Evolutionary conservation across 2,888 invertebrate genomes (phyloP).

Genomic region (Agrilus cyanescens): DNA sequence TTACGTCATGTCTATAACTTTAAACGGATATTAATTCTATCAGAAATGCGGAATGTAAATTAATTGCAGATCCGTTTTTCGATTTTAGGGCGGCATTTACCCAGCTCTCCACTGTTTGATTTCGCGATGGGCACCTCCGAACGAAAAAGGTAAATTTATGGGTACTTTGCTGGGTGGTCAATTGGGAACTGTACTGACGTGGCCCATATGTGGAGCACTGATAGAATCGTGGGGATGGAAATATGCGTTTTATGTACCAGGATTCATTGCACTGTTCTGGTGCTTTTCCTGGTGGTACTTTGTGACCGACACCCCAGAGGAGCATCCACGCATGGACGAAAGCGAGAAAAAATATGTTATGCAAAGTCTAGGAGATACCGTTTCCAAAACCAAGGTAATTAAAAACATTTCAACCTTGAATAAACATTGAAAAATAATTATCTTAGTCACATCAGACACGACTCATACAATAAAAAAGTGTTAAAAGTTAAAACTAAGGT

Average conservation of each 20-base stretch:
- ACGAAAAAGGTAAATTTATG: conserved; percentile 38
- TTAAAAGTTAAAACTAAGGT: no score
- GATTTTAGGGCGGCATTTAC: conserved; percentile 30
- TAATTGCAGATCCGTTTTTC: background rate
- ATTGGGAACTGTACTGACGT: conserved; percentile 38
- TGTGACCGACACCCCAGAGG: conserved; percentile 41
- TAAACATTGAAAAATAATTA: no score
- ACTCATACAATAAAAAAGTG: no score
- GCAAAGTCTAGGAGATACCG: conserved; percentile 45
- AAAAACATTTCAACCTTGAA: no score
- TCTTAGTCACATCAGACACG: no score
- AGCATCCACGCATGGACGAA: conserved; percentile 42
- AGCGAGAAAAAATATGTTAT: conserved; percentile 40
- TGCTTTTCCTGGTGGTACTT: conserved; percentile 37
- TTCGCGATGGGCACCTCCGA: conserved; percentile 38
- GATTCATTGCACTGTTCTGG: conserved; percentile 26
- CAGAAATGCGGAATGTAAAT: background rate
- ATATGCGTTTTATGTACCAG: conserved; percentile 30
- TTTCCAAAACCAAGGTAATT: conserved; percentile 31
- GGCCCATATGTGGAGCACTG: conserved; percentile 35
- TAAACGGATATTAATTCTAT: background rate
- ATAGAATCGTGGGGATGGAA: conserved; percentile 31
- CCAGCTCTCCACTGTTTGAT: conserved; percentile 31
- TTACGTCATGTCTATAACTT: background rate
- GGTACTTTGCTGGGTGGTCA: conserved; percentile 39